These are phyloP conservation scores for Leucoraja ocellata DNA, from an alignment of 2,797 vertebrate species.

Conservation along the genomic window DNA sequence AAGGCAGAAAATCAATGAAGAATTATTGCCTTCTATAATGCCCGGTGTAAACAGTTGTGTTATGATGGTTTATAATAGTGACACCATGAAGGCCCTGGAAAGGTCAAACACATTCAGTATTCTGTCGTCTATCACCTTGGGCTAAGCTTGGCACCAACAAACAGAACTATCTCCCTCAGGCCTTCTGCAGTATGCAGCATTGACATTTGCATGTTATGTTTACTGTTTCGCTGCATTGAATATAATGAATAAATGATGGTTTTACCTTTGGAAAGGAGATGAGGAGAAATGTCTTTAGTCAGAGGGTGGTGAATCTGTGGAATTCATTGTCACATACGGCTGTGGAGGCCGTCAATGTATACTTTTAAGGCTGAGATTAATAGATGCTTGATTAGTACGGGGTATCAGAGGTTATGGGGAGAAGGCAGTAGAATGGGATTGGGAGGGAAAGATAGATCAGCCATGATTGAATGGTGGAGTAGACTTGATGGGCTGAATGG, in stretches of 20 bases:
- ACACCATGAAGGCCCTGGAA: slow-evolving; percentile 54
- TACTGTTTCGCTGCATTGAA: neutral
- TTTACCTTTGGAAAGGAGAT: neutral
- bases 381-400: no score
- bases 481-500: no score
- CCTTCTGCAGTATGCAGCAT: neutral
- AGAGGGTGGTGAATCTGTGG: no score
- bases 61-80: slow-evolving; percentile 64
- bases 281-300: no score
- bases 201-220: neutral
- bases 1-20: slow-evolving; percentile 80
- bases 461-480: no score
- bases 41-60: slow-evolving; percentile 77
- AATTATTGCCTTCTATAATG: slow-evolving; percentile 83
- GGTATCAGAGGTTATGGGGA: no score
- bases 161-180: neutral
- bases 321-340: no score
- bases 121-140: neutral
- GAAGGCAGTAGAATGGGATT: no score
- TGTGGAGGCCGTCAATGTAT: no score
- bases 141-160: neutral
- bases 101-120: neutral
- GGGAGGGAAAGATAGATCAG: no score
- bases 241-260: neutral
- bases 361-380: no score